phyloP scores from a whole-genome alignment of 2,888 invertebrate genomes.

The Caenorhabditis sp. region DNA sequence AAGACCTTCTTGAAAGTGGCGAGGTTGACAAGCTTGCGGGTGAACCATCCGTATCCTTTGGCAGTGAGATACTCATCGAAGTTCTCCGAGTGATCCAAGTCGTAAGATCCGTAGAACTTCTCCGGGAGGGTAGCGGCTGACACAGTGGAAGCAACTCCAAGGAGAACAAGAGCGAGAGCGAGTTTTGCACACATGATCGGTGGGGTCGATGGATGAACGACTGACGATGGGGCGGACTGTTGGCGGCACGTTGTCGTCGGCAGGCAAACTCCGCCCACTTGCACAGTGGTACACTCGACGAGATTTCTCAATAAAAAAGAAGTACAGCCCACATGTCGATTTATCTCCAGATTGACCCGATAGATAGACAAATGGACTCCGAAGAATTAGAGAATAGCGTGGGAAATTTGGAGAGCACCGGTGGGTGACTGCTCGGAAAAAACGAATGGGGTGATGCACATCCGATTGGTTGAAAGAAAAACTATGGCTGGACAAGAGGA shows the following conservation, averaged over 20 bases:
- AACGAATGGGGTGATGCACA: slow-evolving; percentile 19
- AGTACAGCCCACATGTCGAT: slow-evolving; percentile 59
- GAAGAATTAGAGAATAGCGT: slow-evolving; percentile 23
- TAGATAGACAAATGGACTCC: slow-evolving; percentile 21
- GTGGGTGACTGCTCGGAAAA: not conserved
- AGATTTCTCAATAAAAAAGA: slow-evolving; percentile 18
- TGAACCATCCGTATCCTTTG: slow-evolving; percentile 78
- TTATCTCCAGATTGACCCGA: slow-evolving; percentile 29
- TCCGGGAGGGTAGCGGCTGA: slow-evolving; percentile 68
- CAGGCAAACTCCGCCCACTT: slow-evolving; percentile 43
- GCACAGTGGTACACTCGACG: slow-evolving; percentile 53
- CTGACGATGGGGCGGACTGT: slow-evolving; percentile 52
- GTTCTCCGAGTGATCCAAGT: slow-evolving; percentile 76
- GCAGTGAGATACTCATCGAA: slow-evolving; percentile 78
- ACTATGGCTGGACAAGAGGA: not conserved
- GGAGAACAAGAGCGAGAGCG: slow-evolving; percentile 58
- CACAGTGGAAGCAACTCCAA: slow-evolving; percentile 44
- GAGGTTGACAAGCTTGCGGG: slow-evolving; percentile 74
- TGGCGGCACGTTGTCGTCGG: slow-evolving; percentile 35
- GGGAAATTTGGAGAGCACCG: not conserved
- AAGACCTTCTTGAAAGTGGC: slow-evolving; percentile 78
- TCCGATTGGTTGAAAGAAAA: not conserved
- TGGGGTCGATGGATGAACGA: slow-evolving; percentile 50
- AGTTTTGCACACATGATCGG: slow-evolving; percentile 53
- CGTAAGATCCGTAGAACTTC: slow-evolving; percentile 75